These are phyloP conservation scores for Euzophera pinguis DNA, from an alignment of 2,888 invertebrate species.

Conservation along the genomic window DNA sequence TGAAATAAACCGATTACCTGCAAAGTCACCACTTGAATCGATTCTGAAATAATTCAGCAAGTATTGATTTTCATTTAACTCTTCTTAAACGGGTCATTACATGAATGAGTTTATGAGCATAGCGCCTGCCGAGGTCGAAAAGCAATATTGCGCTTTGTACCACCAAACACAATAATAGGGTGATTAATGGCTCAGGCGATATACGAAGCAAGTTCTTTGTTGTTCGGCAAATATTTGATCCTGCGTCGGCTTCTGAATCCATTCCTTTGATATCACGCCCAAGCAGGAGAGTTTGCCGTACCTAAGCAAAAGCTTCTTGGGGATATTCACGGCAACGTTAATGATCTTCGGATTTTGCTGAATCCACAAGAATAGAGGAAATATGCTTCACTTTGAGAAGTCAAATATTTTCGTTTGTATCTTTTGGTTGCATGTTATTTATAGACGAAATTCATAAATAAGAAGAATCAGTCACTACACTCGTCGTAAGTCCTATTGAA, in stretches of 20 bases:
- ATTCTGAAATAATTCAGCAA: conserved; percentile 26
- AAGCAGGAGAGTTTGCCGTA: conserved; percentile 35
- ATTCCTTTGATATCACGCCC: conserved; percentile 53
- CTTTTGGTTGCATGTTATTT: too few species aligned
- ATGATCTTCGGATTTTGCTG: conserved; percentile 33
- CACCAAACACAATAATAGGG: conserved; percentile 64
- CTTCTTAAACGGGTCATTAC: conserved; percentile 69
- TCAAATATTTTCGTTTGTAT: not conserved
- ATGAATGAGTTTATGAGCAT: conserved; percentile 63
- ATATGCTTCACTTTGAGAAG: conserved; percentile 18
- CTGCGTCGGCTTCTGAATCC: conserved; percentile 53
- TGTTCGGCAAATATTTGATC: conserved; percentile 72
- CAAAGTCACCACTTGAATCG: not conserved
- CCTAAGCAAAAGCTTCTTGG: conserved; percentile 27
- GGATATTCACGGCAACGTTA: conserved; percentile 35
- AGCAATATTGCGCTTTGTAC: conserved; percentile 72
- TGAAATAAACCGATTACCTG: not conserved
- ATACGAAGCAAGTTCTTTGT: conserved; percentile 68
- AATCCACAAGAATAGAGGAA: conserved; percentile 20
- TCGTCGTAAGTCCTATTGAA: too few species aligned
- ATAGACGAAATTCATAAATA: too few species aligned
- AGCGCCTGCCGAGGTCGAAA: conserved; percentile 51
- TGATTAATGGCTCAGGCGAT: conserved; percentile 73
- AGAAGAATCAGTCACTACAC: too few species aligned
- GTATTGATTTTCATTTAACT: conserved; percentile 72